Base-by-base conservation (phyloP, 1,140 invertebrate species). In the Argopecten irradians region DNA sequence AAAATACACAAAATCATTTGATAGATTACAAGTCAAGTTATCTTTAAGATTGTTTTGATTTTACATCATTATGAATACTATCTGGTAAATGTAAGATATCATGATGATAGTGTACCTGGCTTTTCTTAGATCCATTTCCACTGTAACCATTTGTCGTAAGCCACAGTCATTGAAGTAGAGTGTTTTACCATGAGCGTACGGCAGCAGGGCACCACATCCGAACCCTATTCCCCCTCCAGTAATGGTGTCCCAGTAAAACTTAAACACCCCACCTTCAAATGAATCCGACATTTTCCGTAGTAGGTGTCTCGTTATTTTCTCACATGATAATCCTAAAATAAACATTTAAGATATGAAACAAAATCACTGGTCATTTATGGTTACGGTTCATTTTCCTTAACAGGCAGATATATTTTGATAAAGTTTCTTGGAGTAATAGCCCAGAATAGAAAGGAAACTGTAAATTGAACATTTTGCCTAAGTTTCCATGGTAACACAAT, bases 111-210 rank as follows among this genome's bases (percentile, higher is more conserved):
- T 85, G 41, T 86, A 92, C 92, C 88, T 90, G 3, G 90, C 89
- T 2, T 36, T 88, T 11, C 82, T 91, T 5, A 94, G 92, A 91
- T 96, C 95, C 87, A 96, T 92, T 84, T 95, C 94, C n/a, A 92
- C 92, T 13, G 96, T 96, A 34, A 94, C 87, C 11, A 95, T 96
- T 89, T 95, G 94, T 82, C 96, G 89, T 22, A 92, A 90, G 8
- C 95, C 95, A 94, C 96, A 96, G 35, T 95, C 96, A 89, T 95
- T 95, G 92, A 96, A 96, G 88, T 96, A 96, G 0, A 96, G 91
- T 32, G 95, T 95, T 88, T 96, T 96, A 7, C 96, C 96, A 90
- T 96, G 95, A 36, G 95, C 95, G 90, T 94, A 94, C 0, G 96
- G 95, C 9, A 94, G 92, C 82, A 96, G 89, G 22, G 95, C 94